These are phyloP conservation scores for Phorcus lineatus DNA, from an alignment of 2,888 invertebrate species.

Conservation along the genomic window DNA sequence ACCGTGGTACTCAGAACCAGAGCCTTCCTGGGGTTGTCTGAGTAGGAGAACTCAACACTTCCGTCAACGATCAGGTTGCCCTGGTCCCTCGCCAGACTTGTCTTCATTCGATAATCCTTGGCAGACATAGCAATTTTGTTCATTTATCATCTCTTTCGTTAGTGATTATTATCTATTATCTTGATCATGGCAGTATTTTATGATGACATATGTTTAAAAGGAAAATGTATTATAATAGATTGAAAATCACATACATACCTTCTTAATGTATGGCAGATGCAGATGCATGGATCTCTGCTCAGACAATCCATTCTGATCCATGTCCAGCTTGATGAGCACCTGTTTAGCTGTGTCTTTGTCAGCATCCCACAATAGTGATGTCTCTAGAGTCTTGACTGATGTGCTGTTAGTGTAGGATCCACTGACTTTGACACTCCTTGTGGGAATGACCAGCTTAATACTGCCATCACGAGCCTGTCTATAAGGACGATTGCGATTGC, in stretches of 20 bases:
- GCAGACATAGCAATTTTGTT: neutral
- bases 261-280: constrained; percentile 48
- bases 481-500: constrained; percentile 42
- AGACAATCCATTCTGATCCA: constrained; percentile 40
- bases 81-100: constrained; percentile 41
- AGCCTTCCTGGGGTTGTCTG: constrained; percentile 52
- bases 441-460: constrained; percentile 48
- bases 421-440: constrained; percentile 54
- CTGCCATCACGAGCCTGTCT: constrained; percentile 46
- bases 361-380: constrained; percentile 62
- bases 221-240: no score
- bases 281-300: constrained; percentile 52
- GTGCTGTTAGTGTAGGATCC: constrained; percentile 45
- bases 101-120: constrained; percentile 54
- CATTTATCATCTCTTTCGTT: no score
- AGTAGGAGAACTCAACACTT: constrained; percentile 58
- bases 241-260: constrained; percentile 30
- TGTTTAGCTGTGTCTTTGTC: constrained; percentile 58
- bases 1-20: constrained; percentile 50
- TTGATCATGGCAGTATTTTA: no score
- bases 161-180: no score
- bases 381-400: constrained; percentile 34
- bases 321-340: constrained; percentile 46
- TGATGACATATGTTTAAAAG: no score
- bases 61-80: constrained; percentile 47